Evolutionary conservation across 2,113 vertebrate genomes (phyloP), one percentile per base, ranked within the genome.

Genomic region (Lanius ludovicianus): DNA sequence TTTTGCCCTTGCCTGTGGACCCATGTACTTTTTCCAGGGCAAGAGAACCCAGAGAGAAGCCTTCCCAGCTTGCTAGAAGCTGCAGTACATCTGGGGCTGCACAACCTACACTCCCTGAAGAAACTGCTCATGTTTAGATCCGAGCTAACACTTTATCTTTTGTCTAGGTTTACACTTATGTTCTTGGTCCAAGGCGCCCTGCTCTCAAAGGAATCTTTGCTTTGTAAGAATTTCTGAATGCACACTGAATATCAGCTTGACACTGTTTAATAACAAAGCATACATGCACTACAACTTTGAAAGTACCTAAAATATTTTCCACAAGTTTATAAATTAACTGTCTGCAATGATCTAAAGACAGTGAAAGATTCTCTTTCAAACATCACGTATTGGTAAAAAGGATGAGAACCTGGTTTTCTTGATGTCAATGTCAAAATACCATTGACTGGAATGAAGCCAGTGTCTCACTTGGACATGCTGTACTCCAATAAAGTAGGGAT

Each of bases 401-500:
- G 50, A 73, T 59, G 37, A 95, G 47, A 88, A 84, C 13, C 6
- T 15, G 15, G 11, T 83, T 85, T 84, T 81, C 75, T 70, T 67
- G 27, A 84, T 67, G 71, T 67, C 64, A 91, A 3, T 47, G 57
- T 78, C 75, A 83, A 91, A 96, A 94, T 24, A 86, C 21, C 64
- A 84, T 13, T 44, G n/a, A 74, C 44, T 92, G 79, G 87, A 96
- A 80, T 30, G 71, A 88, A 88, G 79, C 68, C 85, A 81, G 60
- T 47, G 65, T 94, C 92, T 96, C 8, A 2, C 60, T 52, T 63
- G 65, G 76, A 80, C 55, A 70, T 33, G 47, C 56, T 93, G 64
- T 81, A 70, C 86, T 96, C 56, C 49, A 75, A 33, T 84, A 96
- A 92, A 93, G 86, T 7, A 84, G 57, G 80, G 74, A 93, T 92